phyloP scores from a whole-genome alignment of 1,140 invertebrate genomes.

The Heliothis virescens region DNA sequence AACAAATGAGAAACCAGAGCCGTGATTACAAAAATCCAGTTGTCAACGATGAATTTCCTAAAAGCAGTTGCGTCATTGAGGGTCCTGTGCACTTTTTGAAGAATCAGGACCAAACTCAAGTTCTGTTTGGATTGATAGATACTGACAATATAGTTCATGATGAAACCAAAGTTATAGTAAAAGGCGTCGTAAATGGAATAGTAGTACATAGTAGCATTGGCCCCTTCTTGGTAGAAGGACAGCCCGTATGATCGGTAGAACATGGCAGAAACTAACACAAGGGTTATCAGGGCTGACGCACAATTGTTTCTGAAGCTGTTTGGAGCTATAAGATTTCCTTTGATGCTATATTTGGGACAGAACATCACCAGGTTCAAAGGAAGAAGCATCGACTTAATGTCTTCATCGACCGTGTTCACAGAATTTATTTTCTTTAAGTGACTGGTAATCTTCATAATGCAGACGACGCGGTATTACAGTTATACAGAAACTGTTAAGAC shows the following conservation, averaged over 20 bases:
- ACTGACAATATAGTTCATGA: slow-evolving; percentile 1
- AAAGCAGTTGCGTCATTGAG: not conserved
- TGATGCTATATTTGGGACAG: slow-evolving; percentile 30
- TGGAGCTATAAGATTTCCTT: slow-evolving; percentile 12
- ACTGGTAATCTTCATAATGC: no score
- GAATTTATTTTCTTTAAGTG: no score
- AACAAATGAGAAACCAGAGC: not conserved
- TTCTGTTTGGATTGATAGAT: slow-evolving; percentile 3
- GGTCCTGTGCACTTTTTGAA: slow-evolving; percentile 9
- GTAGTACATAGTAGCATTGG: not conserved
- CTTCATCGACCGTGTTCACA: not conserved
- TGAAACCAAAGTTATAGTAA: not conserved
- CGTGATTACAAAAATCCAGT: not conserved
- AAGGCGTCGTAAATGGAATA: no score
- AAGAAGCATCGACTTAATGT: not conserved
- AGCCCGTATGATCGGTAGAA: no score
- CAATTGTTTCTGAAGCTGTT: not conserved
- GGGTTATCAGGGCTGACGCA: not conserved
- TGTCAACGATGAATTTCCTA: not conserved
- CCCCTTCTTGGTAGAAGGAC: no score
- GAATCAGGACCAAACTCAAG: not conserved
- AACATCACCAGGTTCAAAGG: slow-evolving; percentile 27
- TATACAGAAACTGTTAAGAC: no score
- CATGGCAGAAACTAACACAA: not conserved
- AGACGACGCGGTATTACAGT: no score